Percentiles rank a stretch among this genome's conserved stretches.
Evolutionary conservation across 2,113 vertebrate species (phyloP).

Genomic region (Xenopus borealis): DNA sequence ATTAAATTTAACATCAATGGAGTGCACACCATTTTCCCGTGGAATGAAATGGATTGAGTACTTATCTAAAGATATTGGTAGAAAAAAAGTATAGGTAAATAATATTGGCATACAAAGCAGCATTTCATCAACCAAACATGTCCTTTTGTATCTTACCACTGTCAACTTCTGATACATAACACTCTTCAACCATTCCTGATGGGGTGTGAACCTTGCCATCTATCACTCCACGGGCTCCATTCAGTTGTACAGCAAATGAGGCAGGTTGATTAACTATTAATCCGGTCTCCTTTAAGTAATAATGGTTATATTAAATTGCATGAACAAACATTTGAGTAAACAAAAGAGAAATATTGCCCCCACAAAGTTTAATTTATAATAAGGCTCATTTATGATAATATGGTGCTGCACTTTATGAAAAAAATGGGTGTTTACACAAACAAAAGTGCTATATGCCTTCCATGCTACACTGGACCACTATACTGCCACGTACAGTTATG

Average conservation of each 20-base stretch:
- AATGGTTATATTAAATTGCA: background rate
- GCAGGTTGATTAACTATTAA: constrained; percentile 88
- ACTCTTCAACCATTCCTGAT: constrained; percentile 84
- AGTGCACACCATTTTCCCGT: constrained; percentile 87
- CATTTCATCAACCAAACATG: too few relatives aligned
- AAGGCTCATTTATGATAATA: too few relatives aligned
- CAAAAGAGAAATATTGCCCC: too few relatives aligned
- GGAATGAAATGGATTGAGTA: constrained; percentile 87
- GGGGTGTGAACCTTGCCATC: constrained; percentile 88
- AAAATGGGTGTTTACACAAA: too few relatives aligned
- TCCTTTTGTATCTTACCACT: constrained; percentile 67
- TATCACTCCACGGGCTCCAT: constrained; percentile 80
- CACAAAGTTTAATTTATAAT: too few relatives aligned
- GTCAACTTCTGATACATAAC: constrained; percentile 83
- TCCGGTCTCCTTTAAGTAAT: constrained; percentile 74
- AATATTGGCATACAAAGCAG: too few relatives aligned
- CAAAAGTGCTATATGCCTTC: too few relatives aligned
- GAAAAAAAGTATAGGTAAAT: background rate
- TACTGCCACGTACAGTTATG: too few relatives aligned
- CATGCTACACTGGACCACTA: too few relatives aligned
- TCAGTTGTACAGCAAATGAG: constrained; percentile 88
- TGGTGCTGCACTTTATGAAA: too few relatives aligned
- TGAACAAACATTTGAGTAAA: too few relatives aligned
- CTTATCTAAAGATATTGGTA: constrained; percentile 70
- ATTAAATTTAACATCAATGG: constrained; percentile 89